Percentiles rank a stretch among this genome's conserved stretches.
phyloP scores from a whole-genome alignment of 53 echinoderm and acorn worm genomes.

The Luidia sarsii region DNA sequence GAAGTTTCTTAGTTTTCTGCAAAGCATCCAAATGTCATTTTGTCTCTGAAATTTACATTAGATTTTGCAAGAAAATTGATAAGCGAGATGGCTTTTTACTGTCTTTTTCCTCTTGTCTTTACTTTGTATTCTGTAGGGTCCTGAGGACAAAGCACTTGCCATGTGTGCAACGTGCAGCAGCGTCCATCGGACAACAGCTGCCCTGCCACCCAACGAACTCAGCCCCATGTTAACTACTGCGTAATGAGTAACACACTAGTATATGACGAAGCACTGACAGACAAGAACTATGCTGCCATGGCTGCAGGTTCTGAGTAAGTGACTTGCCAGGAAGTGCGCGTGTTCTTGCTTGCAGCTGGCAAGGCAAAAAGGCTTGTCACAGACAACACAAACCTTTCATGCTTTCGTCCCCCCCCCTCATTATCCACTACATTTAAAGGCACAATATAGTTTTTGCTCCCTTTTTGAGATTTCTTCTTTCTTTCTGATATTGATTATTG shows the following conservation, averaged over 20 bases:
- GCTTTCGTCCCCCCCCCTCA: neutral
- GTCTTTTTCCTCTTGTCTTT: too few relatives aligned
- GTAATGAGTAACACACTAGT: conserved; percentile 52
- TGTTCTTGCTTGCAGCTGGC: conserved; percentile 3
- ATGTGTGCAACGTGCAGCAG: conserved; percentile 59
- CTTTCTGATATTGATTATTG: too few relatives aligned
- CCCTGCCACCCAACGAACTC: conserved; percentile 24
- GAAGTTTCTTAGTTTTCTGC: too few relatives aligned
- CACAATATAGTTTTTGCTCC: too few relatives aligned
- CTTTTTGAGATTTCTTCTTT: too few relatives aligned
- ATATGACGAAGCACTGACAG: conserved; percentile 52
- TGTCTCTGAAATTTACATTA: too few relatives aligned
- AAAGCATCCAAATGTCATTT: too few relatives aligned
- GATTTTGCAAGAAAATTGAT: too few relatives aligned
- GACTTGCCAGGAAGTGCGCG: conserved; percentile 18
- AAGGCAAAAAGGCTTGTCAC: too few relatives aligned
- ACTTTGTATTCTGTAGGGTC: conserved; percentile 14
- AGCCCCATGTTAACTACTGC: conserved; percentile 47
- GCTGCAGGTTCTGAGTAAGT: conserved; percentile 98
- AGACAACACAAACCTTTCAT: neutral
- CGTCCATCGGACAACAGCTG: conserved; percentile 60
- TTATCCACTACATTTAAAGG: neutral
- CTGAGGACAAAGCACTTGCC: conserved; percentile 61
- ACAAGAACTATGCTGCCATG: conserved; percentile 71
- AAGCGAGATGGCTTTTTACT: too few relatives aligned